Percentiles rank a stretch among this genome's conserved stretches.
phyloP scores from a whole-genome alignment of 2,113 vertebrate genomes.

The Crotalus tigris region DNA sequence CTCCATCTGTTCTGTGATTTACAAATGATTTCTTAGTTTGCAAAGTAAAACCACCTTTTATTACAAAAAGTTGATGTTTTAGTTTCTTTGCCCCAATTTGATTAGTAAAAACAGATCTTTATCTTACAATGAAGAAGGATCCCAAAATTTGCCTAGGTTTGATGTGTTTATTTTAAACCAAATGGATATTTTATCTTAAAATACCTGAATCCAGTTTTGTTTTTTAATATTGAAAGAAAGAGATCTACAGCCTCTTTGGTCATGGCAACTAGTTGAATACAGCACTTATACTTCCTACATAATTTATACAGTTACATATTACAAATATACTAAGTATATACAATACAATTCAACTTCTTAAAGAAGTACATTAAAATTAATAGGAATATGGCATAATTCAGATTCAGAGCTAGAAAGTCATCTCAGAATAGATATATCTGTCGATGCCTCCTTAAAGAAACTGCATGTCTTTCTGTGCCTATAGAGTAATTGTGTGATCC shows the following conservation, averaged over 20 bases:
- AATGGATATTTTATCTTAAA: background rate
- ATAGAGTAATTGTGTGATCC: background rate
- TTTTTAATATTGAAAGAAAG: background rate
- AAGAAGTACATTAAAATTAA: background rate
- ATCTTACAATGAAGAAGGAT: background rate
- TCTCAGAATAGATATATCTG: background rate
- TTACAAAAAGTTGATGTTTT: background rate
- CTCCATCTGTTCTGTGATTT: background rate
- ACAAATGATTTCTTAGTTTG: background rate
- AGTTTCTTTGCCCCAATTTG: background rate
- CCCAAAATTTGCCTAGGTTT: background rate
- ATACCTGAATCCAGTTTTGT: background rate
- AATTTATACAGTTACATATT: background rate
- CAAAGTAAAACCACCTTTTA: background rate
- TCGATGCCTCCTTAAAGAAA: background rate
- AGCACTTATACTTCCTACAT: background rate
- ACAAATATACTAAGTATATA: background rate
- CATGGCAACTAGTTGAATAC: background rate
- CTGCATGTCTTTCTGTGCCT: background rate
- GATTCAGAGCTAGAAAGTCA: background rate
- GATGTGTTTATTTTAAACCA: background rate
- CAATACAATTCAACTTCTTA: background rate
- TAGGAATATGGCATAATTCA: background rate
- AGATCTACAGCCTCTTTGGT: background rate
- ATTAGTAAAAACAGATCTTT: background rate